Conservation (phyloP, 2,113 vertebrate genomes). For the Rana temporaria region DNA sequence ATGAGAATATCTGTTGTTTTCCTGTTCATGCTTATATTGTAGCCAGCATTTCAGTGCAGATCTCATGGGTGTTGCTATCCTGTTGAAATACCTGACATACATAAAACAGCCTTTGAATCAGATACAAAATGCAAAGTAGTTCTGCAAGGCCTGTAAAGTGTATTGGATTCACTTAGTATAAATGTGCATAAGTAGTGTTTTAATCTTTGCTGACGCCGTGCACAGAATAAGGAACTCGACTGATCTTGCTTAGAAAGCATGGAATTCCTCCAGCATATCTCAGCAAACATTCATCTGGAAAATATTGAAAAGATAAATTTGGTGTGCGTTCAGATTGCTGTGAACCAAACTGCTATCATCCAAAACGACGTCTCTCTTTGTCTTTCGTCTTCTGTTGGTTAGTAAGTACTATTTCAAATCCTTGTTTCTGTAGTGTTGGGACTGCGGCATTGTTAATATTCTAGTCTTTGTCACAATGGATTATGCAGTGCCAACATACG, state of each 20-base stretch:
- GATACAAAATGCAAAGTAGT: slow-evolving; percentile 52
- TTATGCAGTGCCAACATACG: too few species aligned
- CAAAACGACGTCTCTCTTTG: slow-evolving; percentile 34
- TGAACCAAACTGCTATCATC: slow-evolving; percentile 42
- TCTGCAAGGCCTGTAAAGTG: slow-evolving; percentile 49
- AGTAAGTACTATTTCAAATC: slow-evolving; percentile 13
- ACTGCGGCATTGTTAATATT: background rate
- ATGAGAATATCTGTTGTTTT: slow-evolving; percentile 52
- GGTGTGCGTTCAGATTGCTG: slow-evolving; percentile 51
- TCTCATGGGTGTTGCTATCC: slow-evolving; percentile 53
- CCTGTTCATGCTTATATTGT: slow-evolving; percentile 38
- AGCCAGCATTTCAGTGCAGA: slow-evolving; percentile 22
- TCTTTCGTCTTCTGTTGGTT: slow-evolving; percentile 15
- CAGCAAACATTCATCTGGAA: slow-evolving; percentile 57
- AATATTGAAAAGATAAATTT: slow-evolving; percentile 54
- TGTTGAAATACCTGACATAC: slow-evolving; percentile 56
- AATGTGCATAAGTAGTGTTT: slow-evolving; percentile 58
- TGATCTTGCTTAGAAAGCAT: slow-evolving; percentile 57
- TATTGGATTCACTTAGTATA: slow-evolving; percentile 59
- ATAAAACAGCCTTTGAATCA: slow-evolving; percentile 54
- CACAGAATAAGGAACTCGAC: slow-evolving; percentile 46
- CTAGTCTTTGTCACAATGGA: too few species aligned
- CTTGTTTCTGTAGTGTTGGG: slow-evolving; percentile 8
- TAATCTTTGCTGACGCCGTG: slow-evolving; percentile 57
- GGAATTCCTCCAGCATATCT: slow-evolving; percentile 56